Evolutionary conservation across 2,797 vertebrate genomes (phyloP).

Genomic region (Alosa sapidissima): DNA sequence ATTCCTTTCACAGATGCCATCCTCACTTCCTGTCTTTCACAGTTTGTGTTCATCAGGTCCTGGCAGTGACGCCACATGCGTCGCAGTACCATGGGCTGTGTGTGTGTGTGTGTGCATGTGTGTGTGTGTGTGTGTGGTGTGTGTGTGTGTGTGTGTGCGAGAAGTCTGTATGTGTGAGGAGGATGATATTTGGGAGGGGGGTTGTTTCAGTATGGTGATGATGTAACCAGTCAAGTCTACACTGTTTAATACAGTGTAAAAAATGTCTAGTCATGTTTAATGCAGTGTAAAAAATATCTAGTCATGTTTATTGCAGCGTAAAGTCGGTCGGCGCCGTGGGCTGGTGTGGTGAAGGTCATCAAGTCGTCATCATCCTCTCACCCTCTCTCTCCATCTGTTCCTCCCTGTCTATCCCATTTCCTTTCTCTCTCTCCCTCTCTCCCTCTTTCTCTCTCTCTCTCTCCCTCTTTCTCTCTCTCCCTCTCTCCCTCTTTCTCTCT

Average conservation of each 20-base stretch:
- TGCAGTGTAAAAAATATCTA: neutral
- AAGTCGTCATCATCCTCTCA: neutral
- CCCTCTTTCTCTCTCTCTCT: neutral
- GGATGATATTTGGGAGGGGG: neutral
- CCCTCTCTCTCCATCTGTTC: neutral
- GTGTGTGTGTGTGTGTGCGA: neutral
- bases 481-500: neutral
- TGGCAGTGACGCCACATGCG: neutral
- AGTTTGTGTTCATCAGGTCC: neutral
- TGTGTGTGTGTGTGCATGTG: neutral
- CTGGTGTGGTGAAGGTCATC: neutral
- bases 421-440: neutral
- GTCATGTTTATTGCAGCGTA: conserved; percentile 11
- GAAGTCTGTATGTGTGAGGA: neutral
- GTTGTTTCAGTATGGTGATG: neutral
- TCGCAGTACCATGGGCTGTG: neutral
- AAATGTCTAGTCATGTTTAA: neutral
- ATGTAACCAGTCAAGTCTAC: neutral
- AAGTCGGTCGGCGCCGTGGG: neutral
- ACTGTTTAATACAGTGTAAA: conserved; percentile 14
- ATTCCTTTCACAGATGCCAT: neutral
- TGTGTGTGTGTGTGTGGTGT: neutral
- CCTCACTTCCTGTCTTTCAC: neutral
- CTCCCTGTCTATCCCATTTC: neutral
- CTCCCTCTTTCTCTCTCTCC: neutral